Evolutionary conservation across 2,888 invertebrate genomes (phyloP).

Genomic region (Pandemis corylana): DNA sequence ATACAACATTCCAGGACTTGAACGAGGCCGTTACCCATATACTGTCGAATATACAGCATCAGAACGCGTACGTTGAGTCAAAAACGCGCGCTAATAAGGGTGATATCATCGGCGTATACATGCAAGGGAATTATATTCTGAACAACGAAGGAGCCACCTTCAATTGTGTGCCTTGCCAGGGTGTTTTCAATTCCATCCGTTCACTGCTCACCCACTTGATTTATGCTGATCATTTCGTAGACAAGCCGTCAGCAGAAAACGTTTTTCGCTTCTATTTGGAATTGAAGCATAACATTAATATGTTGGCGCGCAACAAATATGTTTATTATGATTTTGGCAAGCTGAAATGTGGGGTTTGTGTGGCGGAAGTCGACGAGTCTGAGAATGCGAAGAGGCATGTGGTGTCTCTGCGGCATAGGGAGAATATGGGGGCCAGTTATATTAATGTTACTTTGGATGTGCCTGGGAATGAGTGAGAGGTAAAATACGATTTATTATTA

Average conservation of each 20-base stretch:
- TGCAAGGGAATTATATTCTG: conserved; percentile 72
- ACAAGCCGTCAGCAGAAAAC: conserved; percentile 67
- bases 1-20: conserved; percentile 57
- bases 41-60: conserved; percentile 66
- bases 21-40: conserved; percentile 65
- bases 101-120: conserved; percentile 76
- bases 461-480: conserved; percentile 68
- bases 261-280: conserved; percentile 79
- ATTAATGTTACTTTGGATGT: conserved; percentile 67
- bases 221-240: conserved; percentile 70
- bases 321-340: conserved; percentile 74
- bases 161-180: conserved; percentile 65
- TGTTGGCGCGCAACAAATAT: conserved; percentile 76
- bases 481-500: neutral
- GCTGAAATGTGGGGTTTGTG: conserved; percentile 76
- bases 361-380: conserved; percentile 65
- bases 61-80: conserved; percentile 61
- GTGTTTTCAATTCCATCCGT: conserved; percentile 71
- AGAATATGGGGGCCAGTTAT: conserved; percentile 80
- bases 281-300: conserved; percentile 75
- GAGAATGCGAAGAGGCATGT: conserved; percentile 80
- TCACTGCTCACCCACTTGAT: conserved; percentile 72
- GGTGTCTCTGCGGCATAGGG: conserved; percentile 71
- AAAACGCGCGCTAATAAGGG: conserved; percentile 62
- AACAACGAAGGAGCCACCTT: conserved; percentile 73